Evolutionary conservation across 1,140 invertebrate genomes (phyloP).

Genomic region (Eriosoma lanigerum): DNA sequence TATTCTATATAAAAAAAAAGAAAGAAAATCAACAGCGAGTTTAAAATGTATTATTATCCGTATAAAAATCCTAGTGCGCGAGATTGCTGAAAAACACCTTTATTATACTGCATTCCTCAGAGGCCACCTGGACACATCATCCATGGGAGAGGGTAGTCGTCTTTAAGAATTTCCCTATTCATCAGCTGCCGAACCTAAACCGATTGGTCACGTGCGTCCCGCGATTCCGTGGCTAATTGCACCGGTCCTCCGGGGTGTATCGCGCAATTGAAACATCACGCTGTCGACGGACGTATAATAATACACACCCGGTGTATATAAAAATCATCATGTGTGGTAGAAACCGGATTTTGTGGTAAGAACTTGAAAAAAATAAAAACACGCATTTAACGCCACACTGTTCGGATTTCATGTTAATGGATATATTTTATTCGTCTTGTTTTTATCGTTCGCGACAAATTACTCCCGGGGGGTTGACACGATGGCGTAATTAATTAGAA

Average conservation of each 20-base stretch:
- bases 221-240: slow-evolving; percentile 49
- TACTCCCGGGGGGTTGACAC: background rate
- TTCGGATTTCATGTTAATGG: background rate
- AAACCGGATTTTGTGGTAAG: slow-evolving; percentile 29
- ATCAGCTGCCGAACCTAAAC: slow-evolving; percentile 38
- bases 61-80: background rate
- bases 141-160: slow-evolving; percentile 20
- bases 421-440: background rate
- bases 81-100: slow-evolving; percentile 10
- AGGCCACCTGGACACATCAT: slow-evolving; percentile 37
- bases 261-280: slow-evolving; percentile 40
- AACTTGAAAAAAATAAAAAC: background rate
- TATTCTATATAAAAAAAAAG: background rate
- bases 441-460: slow-evolving; percentile 15
- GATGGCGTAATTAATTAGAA: too few relatives aligned
- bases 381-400: background rate
- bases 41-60: slow-evolving; percentile 47
- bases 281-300: background rate
- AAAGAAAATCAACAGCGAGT: slow-evolving; percentile 45
- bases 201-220: slow-evolving; percentile 47
- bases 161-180: slow-evolving; percentile 13
- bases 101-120: slow-evolving; percentile 22
- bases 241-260: slow-evolving; percentile 39
- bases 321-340: slow-evolving; percentile 47
- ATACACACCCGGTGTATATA: slow-evolving; percentile 13